Base-by-base conservation (phyloP, 1,140 invertebrate species). In the Tetranychus urticae region DNA sequence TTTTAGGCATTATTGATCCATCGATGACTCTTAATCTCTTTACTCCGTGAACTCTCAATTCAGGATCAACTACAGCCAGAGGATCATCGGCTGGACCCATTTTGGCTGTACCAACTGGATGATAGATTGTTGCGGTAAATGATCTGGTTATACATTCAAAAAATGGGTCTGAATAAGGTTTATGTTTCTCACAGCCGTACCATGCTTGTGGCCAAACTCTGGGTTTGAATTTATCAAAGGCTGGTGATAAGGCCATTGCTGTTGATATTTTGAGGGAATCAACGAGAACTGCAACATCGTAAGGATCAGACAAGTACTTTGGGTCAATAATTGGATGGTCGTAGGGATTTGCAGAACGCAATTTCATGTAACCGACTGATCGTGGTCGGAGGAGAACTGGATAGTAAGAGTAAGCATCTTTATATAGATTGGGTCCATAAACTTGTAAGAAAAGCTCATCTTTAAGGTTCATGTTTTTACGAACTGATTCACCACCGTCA, bases 311-410 rank as follows among this genome's bases (percentile, higher is more conserved):
- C 65, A 92, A 81, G 67, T 93, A 93, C 69, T 91, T 91, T 0
- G 91, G 87, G 69, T 90, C 84, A 56, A 97, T 89, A n/a, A 88
- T 77, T 0, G 92, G 92, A 69, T 89, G 84, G 63, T 89, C 82
- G 63, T 82, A 83, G 0, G 91, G 92, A 73, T 91, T 85, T 33
- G 78, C 79, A 60, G 81, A 85, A 4, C 83, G 74, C 6, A 94
- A 68, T 63, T 81, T 82, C 33, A 94, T 84, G 59, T 73, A 76
- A 2, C 86, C 86, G 56, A 75, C 76, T 39, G 82, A 84, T 60
- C 69, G 67, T 7, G 76, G 76, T 48, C 89, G 74, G 2, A 92
- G 69, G 36, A 88, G 68, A 79, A 89, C 86, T 0, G 87, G 87
- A 37, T 88, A 80, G 1, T 88, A 80, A 66, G 84, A 85, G 83